These are phyloP conservation scores for Agrochola litura DNA, from an alignment of 2,888 invertebrate genomes.

Conservation along the genomic window DNA sequence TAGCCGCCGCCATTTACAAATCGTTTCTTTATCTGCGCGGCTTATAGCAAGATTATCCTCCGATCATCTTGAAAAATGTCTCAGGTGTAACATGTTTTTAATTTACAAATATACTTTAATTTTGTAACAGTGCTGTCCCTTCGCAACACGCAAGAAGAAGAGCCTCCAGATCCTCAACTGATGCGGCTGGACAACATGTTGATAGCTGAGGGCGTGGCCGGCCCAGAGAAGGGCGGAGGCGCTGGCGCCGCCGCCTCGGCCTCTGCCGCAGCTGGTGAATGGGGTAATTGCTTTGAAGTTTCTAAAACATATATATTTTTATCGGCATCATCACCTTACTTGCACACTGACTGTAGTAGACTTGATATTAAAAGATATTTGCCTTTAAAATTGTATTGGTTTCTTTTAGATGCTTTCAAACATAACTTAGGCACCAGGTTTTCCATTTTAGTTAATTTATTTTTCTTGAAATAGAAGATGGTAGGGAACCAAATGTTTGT, in stretches of 20 bases:
- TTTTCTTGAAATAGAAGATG: constrained; percentile 1
- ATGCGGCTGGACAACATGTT: constrained; percentile 99
- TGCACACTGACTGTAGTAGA: background rate
- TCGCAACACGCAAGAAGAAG: constrained; percentile 99
- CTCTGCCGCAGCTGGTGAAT: constrained; percentile 95
- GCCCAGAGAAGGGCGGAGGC: constrained; percentile 97
- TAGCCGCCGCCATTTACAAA: no score
- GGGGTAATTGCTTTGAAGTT: constrained; percentile 79
- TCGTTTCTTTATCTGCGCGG: no score
- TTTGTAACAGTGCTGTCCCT: constrained; percentile 94
- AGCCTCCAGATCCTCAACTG: constrained; percentile 99
- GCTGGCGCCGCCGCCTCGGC: constrained; percentile 97
- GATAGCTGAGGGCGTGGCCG: constrained; percentile 99
- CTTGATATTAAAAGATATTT: constrained; percentile 32
- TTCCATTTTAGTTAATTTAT: constrained; percentile 8
- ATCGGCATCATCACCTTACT: constrained; percentile 25
- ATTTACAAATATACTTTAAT: background rate
- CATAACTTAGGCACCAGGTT: constrained; percentile 24
- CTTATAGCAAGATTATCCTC: background rate
- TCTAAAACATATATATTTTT: constrained; percentile 53
- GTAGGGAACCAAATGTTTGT: constrained; percentile 8
- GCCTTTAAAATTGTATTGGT: constrained; percentile 55
- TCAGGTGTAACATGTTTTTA: background rate
- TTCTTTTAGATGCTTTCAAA: constrained; percentile 55
- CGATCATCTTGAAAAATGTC: background rate